Base-by-base conservation (phyloP, 2,113 vertebrate genomes). In the Lamprotornis superbus region DNA sequence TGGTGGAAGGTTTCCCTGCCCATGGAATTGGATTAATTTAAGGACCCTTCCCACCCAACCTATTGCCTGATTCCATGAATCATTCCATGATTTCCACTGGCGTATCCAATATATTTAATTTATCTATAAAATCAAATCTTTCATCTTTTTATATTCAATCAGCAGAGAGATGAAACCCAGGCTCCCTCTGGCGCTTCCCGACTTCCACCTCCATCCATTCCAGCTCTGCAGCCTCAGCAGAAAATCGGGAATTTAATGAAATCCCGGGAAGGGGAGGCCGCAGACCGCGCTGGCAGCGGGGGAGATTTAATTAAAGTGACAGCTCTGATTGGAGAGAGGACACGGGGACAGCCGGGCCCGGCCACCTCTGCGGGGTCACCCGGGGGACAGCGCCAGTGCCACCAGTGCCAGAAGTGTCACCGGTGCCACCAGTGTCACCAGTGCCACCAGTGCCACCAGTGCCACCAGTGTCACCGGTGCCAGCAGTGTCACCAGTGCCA, bases 71-170 rank as follows among this genome's bases (percentile, higher is more conserved):
- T 40, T 50, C 44, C 53, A 33, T 1, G 28, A 61, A 20, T 2
- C 18, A 22, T 4, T 59, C 53, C 11, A 0, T 0, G 15, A 27
- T 24, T 47, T 18, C 11, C 25, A 7, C 30, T 6, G 24, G 35
- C 13, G 2, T 0, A 21, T 33, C 33, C 15, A 1, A 5, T 21
- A 1, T 2, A 39, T 81, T 47, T 21, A 3, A 33, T 68, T 7
- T 4, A 39, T 10, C 39, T 3, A 9, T 6, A 46, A 23, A 65
- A 65, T 31, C 31, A 17, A 56, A 68, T 16, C 10, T 56, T 68
- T 11, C 52, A 0, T 3, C 2, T 17, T 47, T 25, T 30, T 30
- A 30, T 16, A 28, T 28, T 52, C 52, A 30, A 18, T 18, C 4
- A 42, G 44, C 22, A 16, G 35, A 3, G 20, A 21, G 21, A 25